These are phyloP conservation scores for Phenganax subtilis DNA, from an alignment of 92 coral and sea anemone genomes.

Conservation along the genomic window DNA sequence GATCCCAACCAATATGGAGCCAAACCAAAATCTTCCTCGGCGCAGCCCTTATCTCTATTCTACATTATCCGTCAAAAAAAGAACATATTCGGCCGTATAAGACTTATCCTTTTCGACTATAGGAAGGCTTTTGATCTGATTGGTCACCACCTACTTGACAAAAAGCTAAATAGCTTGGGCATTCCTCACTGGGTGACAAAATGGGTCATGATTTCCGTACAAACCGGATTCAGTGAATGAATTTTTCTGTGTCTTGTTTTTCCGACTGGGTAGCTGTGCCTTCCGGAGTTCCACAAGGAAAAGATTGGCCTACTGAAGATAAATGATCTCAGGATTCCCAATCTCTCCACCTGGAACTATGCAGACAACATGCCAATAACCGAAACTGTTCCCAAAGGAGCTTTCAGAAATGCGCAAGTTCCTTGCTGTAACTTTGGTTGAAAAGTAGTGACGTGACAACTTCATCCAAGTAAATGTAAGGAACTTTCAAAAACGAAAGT, in stretches of 20 bases:
- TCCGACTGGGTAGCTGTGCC: conserved; percentile 23
- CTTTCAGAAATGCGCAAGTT: background rate
- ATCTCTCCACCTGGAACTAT: background rate
- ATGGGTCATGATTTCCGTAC: background rate
- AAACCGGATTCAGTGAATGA: background rate
- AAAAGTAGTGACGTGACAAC: background rate
- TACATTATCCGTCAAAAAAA: background rate
- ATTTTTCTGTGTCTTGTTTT: background rate
- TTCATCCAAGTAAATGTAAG: background rate
- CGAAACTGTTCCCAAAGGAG: background rate
- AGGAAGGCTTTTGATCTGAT: background rate
- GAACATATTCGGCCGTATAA: background rate
- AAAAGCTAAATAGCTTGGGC: background rate
- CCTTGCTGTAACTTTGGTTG: background rate
- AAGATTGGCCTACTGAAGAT: background rate
- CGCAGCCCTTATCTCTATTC: background rate
- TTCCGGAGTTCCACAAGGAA: conserved; percentile 18
- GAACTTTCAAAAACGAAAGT: too few relatives aligned
- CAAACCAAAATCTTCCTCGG: background rate
- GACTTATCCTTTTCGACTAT: background rate
- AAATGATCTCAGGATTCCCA: background rate
- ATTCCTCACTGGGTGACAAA: background rate
- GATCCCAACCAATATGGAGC: background rate
- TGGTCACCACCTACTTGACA: background rate
- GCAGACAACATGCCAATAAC: background rate